Conservation (phyloP, 2,888 invertebrate species). For the Tetrapedia diversipes region DNA sequence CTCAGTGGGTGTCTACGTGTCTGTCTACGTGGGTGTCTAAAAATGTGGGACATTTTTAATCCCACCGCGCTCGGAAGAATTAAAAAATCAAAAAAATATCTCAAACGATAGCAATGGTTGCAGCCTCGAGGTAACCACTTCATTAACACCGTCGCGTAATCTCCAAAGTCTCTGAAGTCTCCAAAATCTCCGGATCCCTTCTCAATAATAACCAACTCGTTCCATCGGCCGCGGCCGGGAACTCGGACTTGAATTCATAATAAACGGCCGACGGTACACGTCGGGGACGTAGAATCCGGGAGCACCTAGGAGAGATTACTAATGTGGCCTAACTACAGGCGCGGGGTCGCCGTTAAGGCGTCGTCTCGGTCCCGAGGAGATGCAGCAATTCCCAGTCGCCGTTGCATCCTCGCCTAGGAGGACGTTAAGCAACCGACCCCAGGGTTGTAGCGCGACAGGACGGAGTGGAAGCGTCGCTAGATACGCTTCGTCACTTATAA, state of each 20-base stretch:
- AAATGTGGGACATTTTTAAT: too few relatives aligned
- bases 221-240: conserved; percentile 20
- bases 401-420: conserved; percentile 74
- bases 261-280: conserved; percentile 55
- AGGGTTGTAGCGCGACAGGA: too few relatives aligned
- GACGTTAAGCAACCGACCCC: neutral
- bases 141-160: conserved; percentile 4
- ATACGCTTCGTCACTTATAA: conserved; percentile 74
- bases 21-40: too few relatives aligned
- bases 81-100: too few relatives aligned
- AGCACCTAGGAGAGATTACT: conserved; percentile 78
- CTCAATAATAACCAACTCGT: conserved; percentile 34
- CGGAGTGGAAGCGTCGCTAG: conserved; percentile 43
- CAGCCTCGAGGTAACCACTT: too few relatives aligned
- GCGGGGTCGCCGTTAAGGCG: conserved; percentile 63
- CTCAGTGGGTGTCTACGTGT: too few relatives aligned
- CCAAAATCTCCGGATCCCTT: conserved; percentile 3
- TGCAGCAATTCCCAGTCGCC: conserved; percentile 71
- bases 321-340: conserved; percentile 78
- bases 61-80: too few relatives aligned
- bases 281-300: conserved; percentile 70
- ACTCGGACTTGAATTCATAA: conserved; percentile 63
- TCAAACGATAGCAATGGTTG: too few relatives aligned
- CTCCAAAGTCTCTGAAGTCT: neutral
- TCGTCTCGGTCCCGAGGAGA: conserved; percentile 63